Base-by-base conservation (phyloP, 53 echinoderm and acorn worm genomes). In the Luidia sarsii region DNA sequence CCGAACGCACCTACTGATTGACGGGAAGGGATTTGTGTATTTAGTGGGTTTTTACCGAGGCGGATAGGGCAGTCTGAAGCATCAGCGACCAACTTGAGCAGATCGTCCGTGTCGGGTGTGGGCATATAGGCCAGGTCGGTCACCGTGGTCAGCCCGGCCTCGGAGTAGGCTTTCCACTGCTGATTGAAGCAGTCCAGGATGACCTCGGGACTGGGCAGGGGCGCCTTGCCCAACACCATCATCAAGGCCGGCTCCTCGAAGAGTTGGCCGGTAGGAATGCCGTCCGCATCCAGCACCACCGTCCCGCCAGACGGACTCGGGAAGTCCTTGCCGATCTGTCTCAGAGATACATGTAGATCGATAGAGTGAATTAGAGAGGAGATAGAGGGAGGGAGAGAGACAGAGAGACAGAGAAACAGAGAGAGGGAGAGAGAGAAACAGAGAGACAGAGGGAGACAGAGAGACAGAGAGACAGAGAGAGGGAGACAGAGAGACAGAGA, bases 121-220 rank as follows among this genome's bases (percentile, higher is more conserved):
- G 86, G 66, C 9, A 57, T 34, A 21, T 86, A 86, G 32, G 19
- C 49, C 24, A 86, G 56, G 10, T 86, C 86, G 6, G 86, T 86
- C 46, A 86, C 86, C 7, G 86, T 86, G 14, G 86, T 86, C 16
- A 86, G 25, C 9, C 86, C 86, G 2, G 66, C 86, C 18, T 79
- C 79, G 16, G 79, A 79, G 48, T 79, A 86, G 67, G 23, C 41
- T 21, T 49, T 53, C 57, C 55, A 79, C 37, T 86, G 86, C 0
- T 65, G 39, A 30, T 9, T 13, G 37, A 61, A 30, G 4, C 19
- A 30, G 4, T 34, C 20, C 2, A 4, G 11, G 25, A 83, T 33
- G 11, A 23, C n/a, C 24, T 60, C 36, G 3, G 45, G 49, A 9
- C 1, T 35, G 29, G 50, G 83, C 19, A 43, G 18, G 15, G 50